A percentile compares a stretch with the other conserved stretches of the same genome.
These are phyloP conservation scores for Halocynthia aurantium DNA, from an alignment of 23 tunicate genomes.

Conservation along the genomic window DNA sequence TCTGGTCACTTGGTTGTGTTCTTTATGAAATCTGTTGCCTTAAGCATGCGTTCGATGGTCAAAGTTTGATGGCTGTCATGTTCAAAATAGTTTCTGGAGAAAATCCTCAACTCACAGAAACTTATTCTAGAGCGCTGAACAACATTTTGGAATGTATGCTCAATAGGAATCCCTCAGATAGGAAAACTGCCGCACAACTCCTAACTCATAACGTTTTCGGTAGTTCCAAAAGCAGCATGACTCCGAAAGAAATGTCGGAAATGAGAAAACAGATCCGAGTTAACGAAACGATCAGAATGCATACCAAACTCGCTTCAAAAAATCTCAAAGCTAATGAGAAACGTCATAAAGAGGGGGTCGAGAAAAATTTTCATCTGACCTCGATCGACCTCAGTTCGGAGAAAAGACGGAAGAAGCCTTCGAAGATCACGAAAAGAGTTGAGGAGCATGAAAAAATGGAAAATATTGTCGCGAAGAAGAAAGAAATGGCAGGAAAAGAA, in stretches of 20 bases:
- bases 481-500: neutral
- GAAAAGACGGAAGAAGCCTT: neutral
- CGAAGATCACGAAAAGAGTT: neutral
- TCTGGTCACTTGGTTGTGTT: conserved; percentile 91
- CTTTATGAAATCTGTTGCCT: conserved; percentile 72
- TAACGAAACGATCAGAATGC: conserved; percentile 34
- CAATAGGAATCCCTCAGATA: conserved; percentile 31
- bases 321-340: conserved; percentile 41
- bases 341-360: conserved; percentile 40
- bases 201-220: conserved; percentile 1
- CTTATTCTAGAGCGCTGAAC: conserved; percentile 66
- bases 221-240: conserved; percentile 13
- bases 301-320: conserved; percentile 19
- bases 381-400: conserved; percentile 48
- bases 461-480: neutral
- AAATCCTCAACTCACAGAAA: conserved; percentile 44
- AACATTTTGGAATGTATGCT: conserved; percentile 62
- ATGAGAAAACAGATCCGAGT: conserved; percentile 74
- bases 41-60: conserved; percentile 72
- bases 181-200: conserved; percentile 4
- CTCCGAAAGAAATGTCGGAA: conserved; percentile 61
- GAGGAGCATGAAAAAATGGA: neutral
- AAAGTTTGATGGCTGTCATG: conserved; percentile 80
- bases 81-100: conserved; percentile 70
- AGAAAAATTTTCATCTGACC: conserved; percentile 54